These are phyloP conservation scores for Bergia sp. DNA, from an alignment of 92 coral and sea anemone species.

Conservation along the genomic window DNA sequence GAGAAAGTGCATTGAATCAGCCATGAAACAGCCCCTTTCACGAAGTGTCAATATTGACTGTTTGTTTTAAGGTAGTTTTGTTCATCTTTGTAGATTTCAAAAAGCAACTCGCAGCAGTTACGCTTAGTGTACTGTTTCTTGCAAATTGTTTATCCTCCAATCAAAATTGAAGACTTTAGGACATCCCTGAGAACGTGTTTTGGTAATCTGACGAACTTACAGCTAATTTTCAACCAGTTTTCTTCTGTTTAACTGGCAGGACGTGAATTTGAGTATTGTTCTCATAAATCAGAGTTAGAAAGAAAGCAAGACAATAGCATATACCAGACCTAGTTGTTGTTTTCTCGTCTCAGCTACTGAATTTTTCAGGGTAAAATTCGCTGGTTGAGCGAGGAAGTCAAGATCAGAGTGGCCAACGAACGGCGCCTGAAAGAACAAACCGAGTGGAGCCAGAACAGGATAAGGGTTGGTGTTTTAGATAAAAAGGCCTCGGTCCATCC, in stretches of 20 bases:
- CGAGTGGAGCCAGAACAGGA: slow-evolving; percentile 75
- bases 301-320: neutral
- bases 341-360: neutral
- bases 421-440: slow-evolving; percentile 79
- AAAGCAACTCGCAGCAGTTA: too few relatives aligned
- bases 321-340: neutral
- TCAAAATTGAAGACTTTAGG: too few relatives aligned
- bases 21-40: too few relatives aligned
- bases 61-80: neutral
- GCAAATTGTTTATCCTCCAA: too few relatives aligned
- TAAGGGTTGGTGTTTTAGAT: slow-evolving; percentile 60
- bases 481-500: neutral
- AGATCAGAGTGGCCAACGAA: slow-evolving; percentile 70
- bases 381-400: slow-evolving; percentile 90
- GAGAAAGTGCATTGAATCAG: too few relatives aligned
- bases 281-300: neutral
- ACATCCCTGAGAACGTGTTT: too few relatives aligned
- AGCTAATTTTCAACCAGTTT: too few relatives aligned
- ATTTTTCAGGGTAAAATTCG: slow-evolving; percentile 80
- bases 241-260: neutral
- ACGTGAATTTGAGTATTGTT: neutral
- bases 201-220: too few relatives aligned
- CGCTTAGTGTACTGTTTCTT: too few relatives aligned
- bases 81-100: too few relatives aligned
- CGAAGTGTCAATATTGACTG: neutral